These are phyloP conservation scores for Sebastes nivosus DNA, from an alignment of 2,797 vertebrate species.

Conservation along the genomic window DNA sequence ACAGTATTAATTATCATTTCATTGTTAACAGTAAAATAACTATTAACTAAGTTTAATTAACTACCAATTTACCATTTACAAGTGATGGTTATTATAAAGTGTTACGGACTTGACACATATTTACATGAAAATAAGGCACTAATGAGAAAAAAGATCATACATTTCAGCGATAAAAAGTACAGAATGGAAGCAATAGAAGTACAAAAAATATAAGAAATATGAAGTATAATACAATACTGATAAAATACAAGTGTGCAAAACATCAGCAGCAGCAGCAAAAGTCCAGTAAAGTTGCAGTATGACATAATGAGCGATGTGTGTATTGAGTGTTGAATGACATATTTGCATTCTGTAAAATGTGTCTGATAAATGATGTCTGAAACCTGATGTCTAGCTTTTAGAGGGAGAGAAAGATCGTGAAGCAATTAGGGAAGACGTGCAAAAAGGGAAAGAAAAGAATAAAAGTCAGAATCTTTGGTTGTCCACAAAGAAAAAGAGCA, in stretches of 20 bases:
- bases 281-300: background rate
- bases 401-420: background rate
- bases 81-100: too few species aligned
- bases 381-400: background rate
- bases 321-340: background rate
- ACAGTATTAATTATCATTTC: too few species aligned
- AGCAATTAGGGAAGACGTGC: slow-evolving; percentile 9
- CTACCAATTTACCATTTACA: too few species aligned
- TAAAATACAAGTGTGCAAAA: background rate
- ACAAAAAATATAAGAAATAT: background rate
- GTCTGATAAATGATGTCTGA: background rate
- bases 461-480: background rate
- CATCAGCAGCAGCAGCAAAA: background rate
- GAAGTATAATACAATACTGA: too few species aligned
- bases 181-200: background rate
- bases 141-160: background rate
- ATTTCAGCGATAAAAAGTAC: background rate
- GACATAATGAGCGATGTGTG: background rate
- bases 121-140: background rate
- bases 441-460: background rate
- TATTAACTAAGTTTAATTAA: too few species aligned
- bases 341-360: background rate
- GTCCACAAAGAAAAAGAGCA: background rate
- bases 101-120: background rate
- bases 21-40: too few species aligned